phyloP scores from a whole-genome alignment of 2,797 vertebrate genomes.

The Sebastes taczanowskii region DNA sequence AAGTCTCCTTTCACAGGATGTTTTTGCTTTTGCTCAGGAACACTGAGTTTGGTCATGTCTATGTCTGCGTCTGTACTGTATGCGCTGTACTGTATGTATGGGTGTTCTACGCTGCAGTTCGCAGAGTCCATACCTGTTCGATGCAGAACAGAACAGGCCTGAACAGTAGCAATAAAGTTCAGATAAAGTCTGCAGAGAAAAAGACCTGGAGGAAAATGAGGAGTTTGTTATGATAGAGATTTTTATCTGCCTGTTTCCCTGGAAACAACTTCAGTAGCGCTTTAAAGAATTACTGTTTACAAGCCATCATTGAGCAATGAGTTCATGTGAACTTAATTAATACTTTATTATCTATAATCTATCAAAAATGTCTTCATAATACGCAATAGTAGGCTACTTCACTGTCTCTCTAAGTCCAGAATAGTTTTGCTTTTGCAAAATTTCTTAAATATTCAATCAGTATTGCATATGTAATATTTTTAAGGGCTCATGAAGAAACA shows the following conservation, averaged over 20 bases:
- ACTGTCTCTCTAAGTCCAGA: not conserved
- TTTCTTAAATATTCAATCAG: too few species aligned
- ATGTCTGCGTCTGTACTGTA: not conserved
- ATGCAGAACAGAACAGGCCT: conserved; percentile 33
- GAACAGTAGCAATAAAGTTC: conserved; percentile 4
- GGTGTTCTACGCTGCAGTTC: not conserved
- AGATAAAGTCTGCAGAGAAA: not conserved
- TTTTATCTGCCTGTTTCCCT: not conserved
- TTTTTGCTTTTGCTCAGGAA: conserved; percentile 38
- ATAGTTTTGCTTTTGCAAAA: not conserved
- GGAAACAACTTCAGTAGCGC: not conserved
- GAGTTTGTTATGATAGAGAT: not conserved
- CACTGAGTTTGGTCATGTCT: conserved; percentile 19
- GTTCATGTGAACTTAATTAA: not conserved
- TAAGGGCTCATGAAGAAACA: not conserved
- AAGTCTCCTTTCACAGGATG: conserved; percentile 13
- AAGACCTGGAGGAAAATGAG: conserved; percentile 4
- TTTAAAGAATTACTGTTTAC: not conserved
- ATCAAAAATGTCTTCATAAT: not conserved
- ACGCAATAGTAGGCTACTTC: not conserved
- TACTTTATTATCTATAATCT: not conserved
- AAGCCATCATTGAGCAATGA: not conserved
- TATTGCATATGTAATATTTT: not conserved
- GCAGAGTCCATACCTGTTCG: conserved; percentile 11
- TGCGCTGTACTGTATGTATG: not conserved